Percentiles rank a stretch among this genome's conserved stretches.
phyloP scores from a whole-genome alignment of 1,140 invertebrate species.

The Colletes latitarsis region DNA sequence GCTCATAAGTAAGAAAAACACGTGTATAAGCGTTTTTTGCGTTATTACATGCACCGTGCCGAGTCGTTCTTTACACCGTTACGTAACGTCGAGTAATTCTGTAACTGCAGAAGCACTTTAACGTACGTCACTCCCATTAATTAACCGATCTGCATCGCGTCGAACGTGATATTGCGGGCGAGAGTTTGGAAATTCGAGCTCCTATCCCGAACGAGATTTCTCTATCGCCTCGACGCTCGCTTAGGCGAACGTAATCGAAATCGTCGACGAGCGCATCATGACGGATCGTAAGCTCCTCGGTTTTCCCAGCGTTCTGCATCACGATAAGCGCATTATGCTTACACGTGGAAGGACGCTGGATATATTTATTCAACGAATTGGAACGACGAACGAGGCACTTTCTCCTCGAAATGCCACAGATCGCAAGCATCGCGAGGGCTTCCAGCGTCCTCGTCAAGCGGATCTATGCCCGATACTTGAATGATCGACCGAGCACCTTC shows the following conservation, averaged over 20 bases:
- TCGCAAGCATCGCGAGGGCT: slow-evolving; percentile 16
- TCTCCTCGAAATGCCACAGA: slow-evolving; percentile 50
- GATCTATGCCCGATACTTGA: slow-evolving; percentile 28
- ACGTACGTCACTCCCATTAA: no score
- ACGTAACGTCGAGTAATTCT: no score
- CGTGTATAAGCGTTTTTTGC: no score
- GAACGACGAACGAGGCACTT: slow-evolving; percentile 28
- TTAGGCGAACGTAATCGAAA: neutral
- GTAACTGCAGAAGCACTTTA: no score
- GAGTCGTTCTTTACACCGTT: no score
- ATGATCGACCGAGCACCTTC: slow-evolving; percentile 22
- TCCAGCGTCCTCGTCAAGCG: slow-evolving; percentile 10
- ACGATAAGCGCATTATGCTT: neutral
- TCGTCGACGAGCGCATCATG: neutral
- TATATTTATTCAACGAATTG: slow-evolving; percentile 25
- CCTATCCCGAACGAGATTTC: neutral
- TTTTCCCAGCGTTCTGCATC: neutral
- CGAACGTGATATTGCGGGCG: no score
- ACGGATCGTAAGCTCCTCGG: neutral
- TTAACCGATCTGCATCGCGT: no score
- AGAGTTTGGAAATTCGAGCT: no score
- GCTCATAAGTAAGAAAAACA: no score
- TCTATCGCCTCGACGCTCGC: neutral
- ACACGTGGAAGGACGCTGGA: slow-evolving; percentile 9
- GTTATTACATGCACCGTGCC: no score